Base-by-base conservation (phyloP, 2,888 invertebrate genomes). In the Amblyteles armatorius region DNA sequence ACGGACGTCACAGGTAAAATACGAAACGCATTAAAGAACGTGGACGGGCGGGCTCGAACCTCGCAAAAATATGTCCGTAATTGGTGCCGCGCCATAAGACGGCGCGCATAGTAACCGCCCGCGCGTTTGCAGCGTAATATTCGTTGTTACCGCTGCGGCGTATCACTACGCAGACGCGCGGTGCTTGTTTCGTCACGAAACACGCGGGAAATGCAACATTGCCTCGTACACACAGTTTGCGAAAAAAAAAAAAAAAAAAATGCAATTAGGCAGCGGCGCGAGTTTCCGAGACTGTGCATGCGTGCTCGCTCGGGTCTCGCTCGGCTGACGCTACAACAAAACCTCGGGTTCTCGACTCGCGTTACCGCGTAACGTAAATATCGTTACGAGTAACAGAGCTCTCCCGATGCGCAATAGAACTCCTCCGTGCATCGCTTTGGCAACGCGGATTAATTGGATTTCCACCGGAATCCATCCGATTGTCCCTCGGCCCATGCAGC, bases 301-400 rank as follows among this genome's bases (percentile, higher is more conserved):
- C 65, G 65, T 55, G 57, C 55, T 65, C 65, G 50, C 48, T 40
- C 40, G 44, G 44, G 82, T 82, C 82, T 79, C 84, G 84, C 73
- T 82, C 82, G 48, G 84, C 84, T 82, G 84, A 82, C 84, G 79
- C 82, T 74, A 82, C 84, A 84, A 82, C 84, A 82, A 84, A 84
- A 82, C 74, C 79, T 36, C 81, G 78, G 68, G 79, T 55, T 69
- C 44, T 69, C 68, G 77, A 72, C 72, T 76, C 60, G 26, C 74
- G 73, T 69, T 73, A 81, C 73, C 74, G 57, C 84, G 82, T 82
- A 84, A 79, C 74, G 79, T 84, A 82, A 82, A 84, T 84, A 82
- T 82, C 57, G 78, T 82, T 74, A 79, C 84, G 82, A 55, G 78
- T 50, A 71, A 74, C 63, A 80, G 68, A 69, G 29, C 57, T 6